Conservation (phyloP, 2,888 invertebrate genomes). For the Meliscaeva auricollis region DNA sequence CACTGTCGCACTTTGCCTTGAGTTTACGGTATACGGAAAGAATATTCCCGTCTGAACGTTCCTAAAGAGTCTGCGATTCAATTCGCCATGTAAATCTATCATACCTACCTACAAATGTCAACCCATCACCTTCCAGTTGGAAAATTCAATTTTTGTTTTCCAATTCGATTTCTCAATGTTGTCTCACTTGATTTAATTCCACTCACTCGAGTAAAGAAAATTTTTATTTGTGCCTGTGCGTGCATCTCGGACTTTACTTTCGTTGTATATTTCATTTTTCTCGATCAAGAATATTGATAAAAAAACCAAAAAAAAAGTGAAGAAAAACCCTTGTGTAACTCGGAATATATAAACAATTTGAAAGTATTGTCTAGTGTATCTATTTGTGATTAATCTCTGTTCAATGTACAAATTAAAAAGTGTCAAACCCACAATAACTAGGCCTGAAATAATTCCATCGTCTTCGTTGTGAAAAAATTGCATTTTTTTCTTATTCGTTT, state of each 20-base stretch:
- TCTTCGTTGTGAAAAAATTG: slow-evolving; percentile 58
- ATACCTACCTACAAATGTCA: neutral
- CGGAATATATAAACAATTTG: slow-evolving; percentile 48
- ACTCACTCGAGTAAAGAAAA: slow-evolving; percentile 33
- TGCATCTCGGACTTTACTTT: slow-evolving; percentile 49
- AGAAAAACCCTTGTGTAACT: slow-evolving; percentile 9
- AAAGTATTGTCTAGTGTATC: slow-evolving; percentile 25
- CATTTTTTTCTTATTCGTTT: slow-evolving; percentile 32
- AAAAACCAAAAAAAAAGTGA: neutral
- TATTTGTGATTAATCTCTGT: slow-evolving; percentile 16
- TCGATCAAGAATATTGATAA: slow-evolving; percentile 6
- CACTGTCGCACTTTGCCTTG: too few species aligned
- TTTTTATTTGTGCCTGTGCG: slow-evolving; percentile 60
- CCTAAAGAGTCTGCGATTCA: too few species aligned
- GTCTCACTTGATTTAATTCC: slow-evolving; percentile 39
- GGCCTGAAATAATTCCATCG: slow-evolving; percentile 34
- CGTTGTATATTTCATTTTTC: slow-evolving; percentile 28
- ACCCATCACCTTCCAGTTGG: neutral
- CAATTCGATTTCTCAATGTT: slow-evolving; percentile 48
- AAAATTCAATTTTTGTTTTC: slow-evolving; percentile 1
- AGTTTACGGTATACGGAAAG: too few species aligned
- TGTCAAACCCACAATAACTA: slow-evolving; percentile 47
- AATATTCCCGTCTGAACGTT: too few species aligned
- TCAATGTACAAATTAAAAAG: slow-evolving; percentile 51
- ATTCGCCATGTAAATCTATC: neutral